These are phyloP conservation scores for Notarius quadriscutis DNA, from an alignment of 2,113 vertebrate genomes.

Conservation along the genomic window DNA sequence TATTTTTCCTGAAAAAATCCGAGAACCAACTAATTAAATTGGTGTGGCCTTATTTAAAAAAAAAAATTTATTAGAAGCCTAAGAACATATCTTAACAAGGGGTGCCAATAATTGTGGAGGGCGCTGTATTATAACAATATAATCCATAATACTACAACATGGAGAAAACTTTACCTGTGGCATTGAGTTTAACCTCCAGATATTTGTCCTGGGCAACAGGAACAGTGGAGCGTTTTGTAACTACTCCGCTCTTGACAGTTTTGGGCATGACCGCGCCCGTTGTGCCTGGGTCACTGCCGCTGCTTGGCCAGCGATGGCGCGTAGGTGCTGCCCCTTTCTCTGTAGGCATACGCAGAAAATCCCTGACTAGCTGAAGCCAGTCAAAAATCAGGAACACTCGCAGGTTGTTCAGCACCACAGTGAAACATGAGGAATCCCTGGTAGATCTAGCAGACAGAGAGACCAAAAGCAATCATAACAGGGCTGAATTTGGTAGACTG, in stretches of 20 bases:
- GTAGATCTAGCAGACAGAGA: slow-evolving; percentile 77
- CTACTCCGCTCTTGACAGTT: slow-evolving; percentile 89
- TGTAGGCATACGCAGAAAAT: slow-evolving; percentile 81
- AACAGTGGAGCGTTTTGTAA: slow-evolving; percentile 92
- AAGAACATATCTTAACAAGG: too few relatives aligned
- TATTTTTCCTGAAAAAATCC: too few relatives aligned
- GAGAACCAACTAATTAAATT: too few relatives aligned
- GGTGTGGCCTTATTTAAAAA: too few relatives aligned
- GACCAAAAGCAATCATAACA: neutral
- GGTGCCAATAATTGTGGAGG: too few relatives aligned
- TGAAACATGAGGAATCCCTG: slow-evolving; percentile 91
- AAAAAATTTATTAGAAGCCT: too few relatives aligned
- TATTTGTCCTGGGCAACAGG: slow-evolving; percentile 79
- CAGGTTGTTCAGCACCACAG: slow-evolving; percentile 93
- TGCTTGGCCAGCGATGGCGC: slow-evolving; percentile 65
- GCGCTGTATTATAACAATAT: too few relatives aligned
- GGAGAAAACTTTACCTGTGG: slow-evolving; percentile 80
- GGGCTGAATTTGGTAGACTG: neutral
- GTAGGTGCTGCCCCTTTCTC: slow-evolving; percentile 61
- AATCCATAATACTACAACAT: neutral
- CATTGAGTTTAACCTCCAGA: slow-evolving; percentile 93
- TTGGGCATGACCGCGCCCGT: slow-evolving; percentile 80
- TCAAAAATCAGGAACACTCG: slow-evolving; percentile 96
- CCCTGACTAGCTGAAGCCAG: slow-evolving; percentile 87
- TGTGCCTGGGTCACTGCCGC: slow-evolving; percentile 55